phyloP scores from a whole-genome alignment of 1,140 invertebrate species.

The Drosophila biarmipes region DNA sequence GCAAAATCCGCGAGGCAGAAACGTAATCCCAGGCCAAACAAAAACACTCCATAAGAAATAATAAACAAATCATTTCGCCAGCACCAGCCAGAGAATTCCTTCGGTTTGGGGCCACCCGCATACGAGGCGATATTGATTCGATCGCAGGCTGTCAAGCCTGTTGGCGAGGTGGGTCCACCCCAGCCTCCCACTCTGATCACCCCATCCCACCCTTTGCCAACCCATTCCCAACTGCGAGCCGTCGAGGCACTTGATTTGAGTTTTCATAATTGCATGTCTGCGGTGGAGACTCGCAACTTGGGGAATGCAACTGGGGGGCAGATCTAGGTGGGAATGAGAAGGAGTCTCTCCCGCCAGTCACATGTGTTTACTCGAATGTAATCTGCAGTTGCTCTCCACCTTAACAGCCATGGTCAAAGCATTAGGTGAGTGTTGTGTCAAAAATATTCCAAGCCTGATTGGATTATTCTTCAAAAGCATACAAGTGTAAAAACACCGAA shows the following conservation, averaged over 20 bases:
- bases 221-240: slow-evolving; percentile 38
- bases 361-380: slow-evolving; percentile 11
- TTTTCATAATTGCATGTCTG: slow-evolving; percentile 74
- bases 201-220: neutral
- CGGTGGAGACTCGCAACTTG: slow-evolving; percentile 26
- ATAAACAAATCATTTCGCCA: slow-evolving; percentile 75
- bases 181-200: neutral
- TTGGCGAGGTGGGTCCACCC: slow-evolving; percentile 49
- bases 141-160: slow-evolving; percentile 60
- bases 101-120: slow-evolving; percentile 66
- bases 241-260: slow-evolving; percentile 71
- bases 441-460: no score
- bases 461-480: no score
- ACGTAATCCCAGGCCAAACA: slow-evolving; percentile 68
- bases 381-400: slow-evolving; percentile 13
- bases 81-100: slow-evolving; percentile 39
- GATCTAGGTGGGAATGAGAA: slow-evolving; percentile 1
- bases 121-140: slow-evolving; percentile 69
- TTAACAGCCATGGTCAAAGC: slow-evolving; percentile 6
- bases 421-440: neutral
- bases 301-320: slow-evolving; percentile 14
- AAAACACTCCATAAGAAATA: slow-evolving; percentile 79
- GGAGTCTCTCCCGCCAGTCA: slow-evolving; percentile 6
- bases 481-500: no score
- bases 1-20: slow-evolving; percentile 36